Conservation (phyloP, 2,797 vertebrate genomes). For the Sebastolobus alascanus region DNA sequence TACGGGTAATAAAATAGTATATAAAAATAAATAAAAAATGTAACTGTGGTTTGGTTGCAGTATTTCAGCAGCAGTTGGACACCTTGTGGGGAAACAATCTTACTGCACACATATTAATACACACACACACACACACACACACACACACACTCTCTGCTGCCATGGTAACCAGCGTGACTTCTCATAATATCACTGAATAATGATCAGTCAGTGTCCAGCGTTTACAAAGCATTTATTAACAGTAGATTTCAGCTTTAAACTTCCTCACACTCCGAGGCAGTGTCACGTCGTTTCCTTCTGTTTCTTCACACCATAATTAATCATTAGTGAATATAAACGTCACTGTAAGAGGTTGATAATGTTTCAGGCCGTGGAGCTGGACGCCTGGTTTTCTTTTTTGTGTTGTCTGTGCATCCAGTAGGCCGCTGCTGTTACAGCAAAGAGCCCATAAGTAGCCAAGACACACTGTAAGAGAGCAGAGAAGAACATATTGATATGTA, state of each 20-base stretch:
- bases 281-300: not conserved
- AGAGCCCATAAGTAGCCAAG: slow-evolving; percentile 70
- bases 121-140: not conserved
- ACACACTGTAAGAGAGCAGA: slow-evolving; percentile 71
- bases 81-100: slow-evolving; percentile 5
- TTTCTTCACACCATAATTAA: slow-evolving; percentile 6
- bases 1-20: not conserved
- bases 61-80: not conserved
- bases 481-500: not conserved
- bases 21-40: not conserved
- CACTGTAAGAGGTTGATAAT: not conserved
- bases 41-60: not conserved
- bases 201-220: not conserved
- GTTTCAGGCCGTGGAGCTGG: slow-evolving; percentile 42
- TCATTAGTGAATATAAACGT: not conserved
- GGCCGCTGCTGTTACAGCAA: slow-evolving; percentile 57
- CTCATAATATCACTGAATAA: not conserved
- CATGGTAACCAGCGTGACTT: slow-evolving; percentile 5
- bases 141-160: not conserved
- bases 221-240: slow-evolving; percentile 40
- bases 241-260: not conserved
- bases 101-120: slow-evolving; percentile 12
- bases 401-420: slow-evolving; percentile 58
- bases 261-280: not conserved
- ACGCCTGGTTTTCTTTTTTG: slow-evolving; percentile 45